Evolutionary conservation across 2,888 invertebrate species (phyloP), one percentile per base, ranked within the genome.

Genomic region (Heliconius ethilla): DNA sequence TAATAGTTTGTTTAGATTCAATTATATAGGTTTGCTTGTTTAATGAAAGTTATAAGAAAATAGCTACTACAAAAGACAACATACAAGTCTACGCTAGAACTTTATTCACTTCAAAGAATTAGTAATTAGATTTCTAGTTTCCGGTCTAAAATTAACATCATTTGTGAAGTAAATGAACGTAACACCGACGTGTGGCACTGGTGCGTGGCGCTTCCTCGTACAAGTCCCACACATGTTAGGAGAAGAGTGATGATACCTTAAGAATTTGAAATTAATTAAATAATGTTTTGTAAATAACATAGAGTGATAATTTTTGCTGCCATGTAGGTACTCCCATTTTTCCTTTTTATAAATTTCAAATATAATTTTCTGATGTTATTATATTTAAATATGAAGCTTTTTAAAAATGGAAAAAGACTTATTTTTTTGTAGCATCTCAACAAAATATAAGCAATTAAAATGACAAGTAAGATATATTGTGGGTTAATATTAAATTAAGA

Each of bases 401-500:
- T 6, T 45, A 15, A 45, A 45, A 45, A 33, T 45, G 45, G 15
- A 45, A 45, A 15, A 1, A 15, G 0, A 15, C n/a, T n/a, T 1
- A 22, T 59, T n/a, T 6, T 45, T 69, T 1, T 13, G n/a, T 37
- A 29, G 3, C 6, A 29, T 63, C 15, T 15, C 27, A 27, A 27
- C 27, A 33, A 33, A 55, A 55, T 29, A 72, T n/a, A 45, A 51
- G 62, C 62, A 65, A 25, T 33, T 73, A 73, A 73, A 37, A 67
- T 67, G 67, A 77, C 62, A 77, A 69, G 40, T 69, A 72, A 70
- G 51, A 77, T 77, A 18, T 40, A 78, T 65, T 79, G 76, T 78
- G 76, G 59, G 76, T 78, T 73, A 59, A 75, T 29, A 79, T 78
- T 65, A 70, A 82, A 81, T 81, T 80, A 77, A 81, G 77, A 79